Conservation (phyloP, 2,113 vertebrate species). For the Sander vitreus region DNA sequence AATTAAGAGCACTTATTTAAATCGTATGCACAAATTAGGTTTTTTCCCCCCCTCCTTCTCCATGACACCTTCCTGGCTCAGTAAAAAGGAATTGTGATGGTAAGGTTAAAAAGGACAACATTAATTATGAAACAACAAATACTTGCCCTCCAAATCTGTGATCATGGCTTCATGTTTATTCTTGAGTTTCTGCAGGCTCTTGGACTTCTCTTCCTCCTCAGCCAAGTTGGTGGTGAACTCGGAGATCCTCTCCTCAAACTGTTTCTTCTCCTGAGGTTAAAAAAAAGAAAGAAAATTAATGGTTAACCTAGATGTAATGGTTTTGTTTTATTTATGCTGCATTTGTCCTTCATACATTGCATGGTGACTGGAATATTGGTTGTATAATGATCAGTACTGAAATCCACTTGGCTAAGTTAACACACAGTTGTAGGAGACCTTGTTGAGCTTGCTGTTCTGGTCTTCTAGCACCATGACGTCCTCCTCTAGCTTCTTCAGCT, state of each 20-base stretch:
- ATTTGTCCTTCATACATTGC: neutral
- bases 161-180: constrained; percentile 99
- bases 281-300: neutral
- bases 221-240: constrained; percentile 94
- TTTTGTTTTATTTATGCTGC: neutral
- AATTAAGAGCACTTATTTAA: too few relatives aligned
- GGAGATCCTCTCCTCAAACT: constrained; percentile 92
- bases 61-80: neutral
- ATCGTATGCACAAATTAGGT: too few relatives aligned
- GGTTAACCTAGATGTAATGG: too few relatives aligned
- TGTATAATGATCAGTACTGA: neutral
- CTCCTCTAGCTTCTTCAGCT: constrained; percentile 95
- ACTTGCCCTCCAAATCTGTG: constrained; percentile 93
- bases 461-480: constrained; percentile 94
- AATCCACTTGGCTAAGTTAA: neutral
- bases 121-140: neutral
- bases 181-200: constrained; percentile 97
- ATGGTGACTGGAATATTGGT: neutral
- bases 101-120: neutral
- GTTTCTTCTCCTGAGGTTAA: constrained; percentile 92
- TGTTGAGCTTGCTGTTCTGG: constrained; percentile 92
- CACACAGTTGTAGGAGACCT: constrained; percentile 84
- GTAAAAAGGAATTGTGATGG: neutral
- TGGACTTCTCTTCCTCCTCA: constrained; percentile 98
- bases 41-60: neutral